Evolutionary conservation across 2,888 invertebrate species (phyloP).

Genomic region (Aphrophora alni): DNA sequence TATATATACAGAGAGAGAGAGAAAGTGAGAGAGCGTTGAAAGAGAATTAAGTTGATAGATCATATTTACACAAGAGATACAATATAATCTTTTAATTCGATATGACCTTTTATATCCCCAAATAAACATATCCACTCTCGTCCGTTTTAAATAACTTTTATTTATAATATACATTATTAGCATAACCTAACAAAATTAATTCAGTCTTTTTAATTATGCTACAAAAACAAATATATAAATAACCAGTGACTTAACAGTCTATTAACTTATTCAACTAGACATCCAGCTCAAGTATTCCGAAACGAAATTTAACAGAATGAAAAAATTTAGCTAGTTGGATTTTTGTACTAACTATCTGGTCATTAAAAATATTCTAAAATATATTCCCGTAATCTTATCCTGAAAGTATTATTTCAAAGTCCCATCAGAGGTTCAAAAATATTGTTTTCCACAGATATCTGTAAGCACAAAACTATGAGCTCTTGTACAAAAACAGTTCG

Average conservation of each 20-base stretch:
- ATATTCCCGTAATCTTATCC: no score
- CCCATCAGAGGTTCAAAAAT: no score
- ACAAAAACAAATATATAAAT: not conserved
- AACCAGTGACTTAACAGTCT: not conserved
- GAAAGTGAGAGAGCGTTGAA: not conserved
- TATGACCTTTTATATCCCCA: not conserved
- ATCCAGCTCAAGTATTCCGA: no score
- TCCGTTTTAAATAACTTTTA: not conserved
- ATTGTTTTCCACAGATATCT: no score
- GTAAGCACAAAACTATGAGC: no score
- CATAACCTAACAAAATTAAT: not conserved
- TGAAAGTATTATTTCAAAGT: no score
- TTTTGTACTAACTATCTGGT: no score
- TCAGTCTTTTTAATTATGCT: conserved; percentile 4
- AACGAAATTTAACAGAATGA: no score
- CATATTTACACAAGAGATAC: not conserved
- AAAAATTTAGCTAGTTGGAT: no score
- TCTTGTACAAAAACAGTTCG: no score
- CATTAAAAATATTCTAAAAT: no score
- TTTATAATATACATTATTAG: not conserved
- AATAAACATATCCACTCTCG: not conserved
- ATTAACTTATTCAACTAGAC: not conserved
- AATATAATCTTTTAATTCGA: not conserved
- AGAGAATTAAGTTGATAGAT: not conserved
- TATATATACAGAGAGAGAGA: not conserved